Base-by-base conservation (phyloP, 2,113 vertebrate genomes). In the Nycticryphes semicollaris region DNA sequence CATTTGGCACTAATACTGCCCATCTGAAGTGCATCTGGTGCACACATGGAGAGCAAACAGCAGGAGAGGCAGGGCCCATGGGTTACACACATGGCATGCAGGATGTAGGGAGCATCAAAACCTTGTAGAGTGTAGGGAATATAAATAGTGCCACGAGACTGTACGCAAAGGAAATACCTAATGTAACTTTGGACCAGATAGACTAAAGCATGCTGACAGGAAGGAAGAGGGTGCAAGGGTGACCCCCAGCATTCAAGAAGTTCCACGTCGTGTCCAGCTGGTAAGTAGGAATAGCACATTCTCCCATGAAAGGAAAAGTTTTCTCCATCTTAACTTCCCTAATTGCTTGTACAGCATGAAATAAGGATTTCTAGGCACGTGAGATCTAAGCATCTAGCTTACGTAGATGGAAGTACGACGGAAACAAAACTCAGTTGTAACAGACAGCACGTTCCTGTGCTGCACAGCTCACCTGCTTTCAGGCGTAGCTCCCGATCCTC, bases 401-500 rank as follows among this genome's bases (percentile, higher is more conserved):
- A 8, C 47, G 21, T 7, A 47, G 47, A 47, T 47, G 19, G 7
- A 48, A 73, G 35, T 0, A 59, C 3, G 18, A 70, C 33, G 72
- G 59, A 57, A 35, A 45, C 33, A 39, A 54, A 45, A 17, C 39
- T 54, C 68, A 64, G 45, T 21, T 83, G 1, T 10, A 51, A n/a
- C 3, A 69, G 64, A 27, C 8, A 51, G 50, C 20, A 2, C 3
- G 8, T 41, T 27, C 31, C 48, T 59, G 1, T 0, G 9, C 47
- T 5, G 7, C 79, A 35, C 20, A 64, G 39, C 96, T 97, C 95
- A 99, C 99, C 98, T 72, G 98, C 98, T 97, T 96, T 98, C 82
- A 91, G 93, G 67, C 96, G 98, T 5, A 99, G 98, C 82, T 99
- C 99, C 37, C 48, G 98, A 96, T 99, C 99, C 31, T 99, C 99